Evolutionary conservation across 2,888 invertebrate genomes (phyloP).

Genomic region (Panopea generosa): DNA sequence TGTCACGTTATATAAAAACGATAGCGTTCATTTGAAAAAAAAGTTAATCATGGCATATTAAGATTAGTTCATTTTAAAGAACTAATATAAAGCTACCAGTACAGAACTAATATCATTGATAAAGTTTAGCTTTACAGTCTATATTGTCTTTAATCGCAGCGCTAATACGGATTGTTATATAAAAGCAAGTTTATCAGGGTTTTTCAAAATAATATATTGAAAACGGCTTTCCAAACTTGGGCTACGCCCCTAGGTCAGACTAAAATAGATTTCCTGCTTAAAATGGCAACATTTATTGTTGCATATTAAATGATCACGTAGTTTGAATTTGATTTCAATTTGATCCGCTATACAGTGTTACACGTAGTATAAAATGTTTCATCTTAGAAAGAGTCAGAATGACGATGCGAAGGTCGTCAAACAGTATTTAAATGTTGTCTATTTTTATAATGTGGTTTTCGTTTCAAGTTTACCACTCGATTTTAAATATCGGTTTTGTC

Average conservation of each 20-base stretch:
- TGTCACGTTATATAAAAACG: conserved; percentile 1
- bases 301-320: conserved; percentile 3
- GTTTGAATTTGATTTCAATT: conserved; percentile 2
- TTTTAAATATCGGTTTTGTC: no score
- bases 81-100: conserved; percentile 3
- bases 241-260: no score
- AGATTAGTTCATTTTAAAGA: conserved; percentile 3
- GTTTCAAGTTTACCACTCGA: no score
- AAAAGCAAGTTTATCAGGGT: conserved; percentile 1
- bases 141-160: conserved; percentile 3
- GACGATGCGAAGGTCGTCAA: no score
- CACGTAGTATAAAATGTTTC: no score
- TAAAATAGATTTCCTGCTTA: no score
- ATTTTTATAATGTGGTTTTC: no score
- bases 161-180: conserved; percentile 2
- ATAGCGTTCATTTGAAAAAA: conserved; percentile 3
- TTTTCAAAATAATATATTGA: no score
- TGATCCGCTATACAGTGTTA: neutral
- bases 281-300: no score
- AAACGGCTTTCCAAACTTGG: no score
- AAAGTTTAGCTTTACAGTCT: conserved; percentile 3
- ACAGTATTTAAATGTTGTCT: no score
- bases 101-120: conserved; percentile 3
- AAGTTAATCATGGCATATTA: conserved; percentile 3
- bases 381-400: no score